phyloP scores from a whole-genome alignment of 92 coral and sea anemone genomes.

The Paragorgia papillata region DNA sequence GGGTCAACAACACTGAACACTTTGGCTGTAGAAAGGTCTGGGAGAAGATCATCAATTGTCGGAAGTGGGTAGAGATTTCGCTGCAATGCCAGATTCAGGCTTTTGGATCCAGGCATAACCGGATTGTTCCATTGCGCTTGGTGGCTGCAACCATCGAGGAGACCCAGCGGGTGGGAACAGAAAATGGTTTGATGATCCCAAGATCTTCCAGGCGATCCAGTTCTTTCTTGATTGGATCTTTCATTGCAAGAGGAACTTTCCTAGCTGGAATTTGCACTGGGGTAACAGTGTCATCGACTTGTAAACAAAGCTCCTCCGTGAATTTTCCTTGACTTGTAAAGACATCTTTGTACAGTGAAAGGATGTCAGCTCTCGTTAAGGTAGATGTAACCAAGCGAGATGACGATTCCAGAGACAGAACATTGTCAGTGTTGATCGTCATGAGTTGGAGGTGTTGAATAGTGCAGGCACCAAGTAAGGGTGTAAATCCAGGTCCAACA shows the following conservation, averaged over 20 bases:
- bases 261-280: constrained; percentile 51
- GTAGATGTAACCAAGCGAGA: neutral
- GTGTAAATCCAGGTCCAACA: constrained; percentile 35
- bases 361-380: constrained; percentile 27
- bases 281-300: constrained; percentile 44
- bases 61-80: constrained; percentile 52
- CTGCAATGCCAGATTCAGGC: constrained; percentile 39
- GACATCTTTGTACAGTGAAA: constrained; percentile 42
- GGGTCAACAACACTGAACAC: constrained; percentile 56
- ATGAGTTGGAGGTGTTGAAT: constrained; percentile 53
- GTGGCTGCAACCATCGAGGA: constrained; percentile 49
- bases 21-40: constrained; percentile 51
- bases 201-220: constrained; percentile 40
- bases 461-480: constrained; percentile 47
- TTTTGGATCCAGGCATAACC: constrained; percentile 51
- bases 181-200: constrained; percentile 27
- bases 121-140: constrained; percentile 44
- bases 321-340: constrained; percentile 52
- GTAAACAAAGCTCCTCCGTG: constrained; percentile 45
- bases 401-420: constrained; percentile 6
- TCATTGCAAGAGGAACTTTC: constrained; percentile 48
- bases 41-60: constrained; percentile 46
- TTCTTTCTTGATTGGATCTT: constrained; percentile 35
- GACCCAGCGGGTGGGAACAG: constrained; percentile 44
- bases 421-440: constrained; percentile 40